Percentiles rank a stretch among this genome's conserved stretches.
These are phyloP conservation scores for Graphium colonna DNA, from an alignment of 2,888 invertebrate genomes.

Conservation along the genomic window DNA sequence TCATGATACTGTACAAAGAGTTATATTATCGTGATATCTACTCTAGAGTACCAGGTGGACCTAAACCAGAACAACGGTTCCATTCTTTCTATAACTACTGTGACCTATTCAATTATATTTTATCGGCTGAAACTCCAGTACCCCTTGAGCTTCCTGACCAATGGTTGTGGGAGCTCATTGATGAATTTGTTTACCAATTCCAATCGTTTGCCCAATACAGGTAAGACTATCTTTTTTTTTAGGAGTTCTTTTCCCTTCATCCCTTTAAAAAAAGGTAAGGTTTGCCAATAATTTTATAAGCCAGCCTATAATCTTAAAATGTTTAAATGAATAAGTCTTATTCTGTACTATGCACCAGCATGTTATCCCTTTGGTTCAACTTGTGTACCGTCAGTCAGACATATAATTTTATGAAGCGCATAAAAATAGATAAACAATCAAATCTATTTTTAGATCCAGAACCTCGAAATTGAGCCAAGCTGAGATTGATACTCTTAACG, in stretches of 20 bases:
- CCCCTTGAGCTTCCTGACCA: conserved; percentile 96
- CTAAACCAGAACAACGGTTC: conserved; percentile 94
- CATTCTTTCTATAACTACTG: conserved; percentile 99
- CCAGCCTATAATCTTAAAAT: no score
- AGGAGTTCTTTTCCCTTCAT: no score
- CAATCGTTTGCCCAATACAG: conserved; percentile 94
- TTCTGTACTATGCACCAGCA: no score
- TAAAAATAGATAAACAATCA: no score
- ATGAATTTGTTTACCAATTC: conserved; percentile 99
- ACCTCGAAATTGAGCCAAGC: conserved; percentile 88
- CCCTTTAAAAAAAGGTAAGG: no score
- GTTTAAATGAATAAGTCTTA: no score
- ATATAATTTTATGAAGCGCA: no score
- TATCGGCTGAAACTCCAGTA: conserved; percentile 93
- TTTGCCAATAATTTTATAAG: no score
- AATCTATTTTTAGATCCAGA: conserved; percentile 64
- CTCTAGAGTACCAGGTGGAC: conserved; percentile 93
- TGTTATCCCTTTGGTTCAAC: no score
- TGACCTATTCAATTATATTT: conserved; percentile 97
- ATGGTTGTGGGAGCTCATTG: conserved; percentile 99
- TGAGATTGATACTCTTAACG: conserved; percentile 88
- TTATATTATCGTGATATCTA: conserved; percentile 98
- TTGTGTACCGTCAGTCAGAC: no score
- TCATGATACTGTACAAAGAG: conserved; percentile 97
- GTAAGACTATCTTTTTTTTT: no score